Evolutionary conservation across 1,140 invertebrate genomes (phyloP).

Genomic region (Cecropterus lyciades): DNA sequence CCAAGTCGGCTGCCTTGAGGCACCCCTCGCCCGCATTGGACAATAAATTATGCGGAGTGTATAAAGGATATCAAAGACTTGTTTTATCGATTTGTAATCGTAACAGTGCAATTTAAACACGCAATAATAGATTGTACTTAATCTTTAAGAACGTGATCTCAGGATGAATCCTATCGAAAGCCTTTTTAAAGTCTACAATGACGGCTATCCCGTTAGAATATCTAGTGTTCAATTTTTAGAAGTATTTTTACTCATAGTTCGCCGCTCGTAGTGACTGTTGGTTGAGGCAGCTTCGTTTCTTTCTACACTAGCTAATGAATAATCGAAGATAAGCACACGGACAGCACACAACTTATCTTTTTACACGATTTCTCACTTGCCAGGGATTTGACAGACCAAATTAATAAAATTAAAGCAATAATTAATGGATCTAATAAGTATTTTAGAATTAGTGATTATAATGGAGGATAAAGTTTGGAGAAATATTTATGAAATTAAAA

Average conservation of each 20-base stretch:
- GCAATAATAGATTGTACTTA: constrained; percentile 82
- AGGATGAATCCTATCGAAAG: constrained; percentile 79
- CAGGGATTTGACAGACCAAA: constrained; percentile 78
- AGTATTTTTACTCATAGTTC: constrained; percentile 77
- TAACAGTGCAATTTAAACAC: constrained; percentile 80
- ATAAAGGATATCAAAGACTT: constrained; percentile 70
- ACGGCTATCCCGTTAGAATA: constrained; percentile 74
- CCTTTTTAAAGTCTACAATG: constrained; percentile 69
- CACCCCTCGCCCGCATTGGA: constrained; percentile 57
- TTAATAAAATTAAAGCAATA: constrained; percentile 69
- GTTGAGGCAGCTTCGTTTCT: constrained; percentile 68
- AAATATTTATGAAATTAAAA: constrained; percentile 28
- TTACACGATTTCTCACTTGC: constrained; percentile 72
- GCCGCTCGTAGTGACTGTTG: constrained; percentile 75
- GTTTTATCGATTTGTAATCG: constrained; percentile 65
- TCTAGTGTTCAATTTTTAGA: constrained; percentile 80
- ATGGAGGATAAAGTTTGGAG: constrained; percentile 34
- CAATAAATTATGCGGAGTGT: constrained; percentile 62
- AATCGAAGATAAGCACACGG: constrained; percentile 71
- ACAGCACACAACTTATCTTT: constrained; percentile 74
- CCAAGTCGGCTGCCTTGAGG: constrained; percentile 59
- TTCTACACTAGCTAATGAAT: constrained; percentile 67
- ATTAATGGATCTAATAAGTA: constrained; percentile 64
- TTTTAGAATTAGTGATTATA: constrained; percentile 56
- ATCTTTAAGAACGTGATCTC: constrained; percentile 81